Evolutionary conservation across 1,140 invertebrate genomes (phyloP).

Genomic region (Drosophila trapezifrons): DNA sequence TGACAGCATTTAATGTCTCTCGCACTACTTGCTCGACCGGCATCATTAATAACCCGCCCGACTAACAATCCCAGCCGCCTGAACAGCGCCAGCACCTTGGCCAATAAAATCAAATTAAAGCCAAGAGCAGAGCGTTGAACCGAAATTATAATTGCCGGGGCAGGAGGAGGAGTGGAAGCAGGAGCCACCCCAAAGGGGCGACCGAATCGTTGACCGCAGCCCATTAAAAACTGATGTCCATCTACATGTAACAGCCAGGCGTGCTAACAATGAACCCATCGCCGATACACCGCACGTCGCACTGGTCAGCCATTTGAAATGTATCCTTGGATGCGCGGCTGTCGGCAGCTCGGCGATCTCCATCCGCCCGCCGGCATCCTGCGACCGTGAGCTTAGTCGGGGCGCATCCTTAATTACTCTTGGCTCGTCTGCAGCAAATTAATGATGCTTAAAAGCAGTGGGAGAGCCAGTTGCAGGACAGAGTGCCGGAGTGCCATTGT

Average conservation of each 20-base stretch:
- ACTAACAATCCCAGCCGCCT: constrained; percentile 26
- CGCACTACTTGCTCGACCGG: constrained; percentile 11
- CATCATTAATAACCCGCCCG: constrained; percentile 69
- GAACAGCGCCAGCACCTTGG: constrained; percentile 52
- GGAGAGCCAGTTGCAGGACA: constrained; percentile 1
- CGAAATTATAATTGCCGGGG: constrained; percentile 38
- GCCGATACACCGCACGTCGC: constrained; percentile 18
- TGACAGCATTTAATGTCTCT: constrained; percentile 74
- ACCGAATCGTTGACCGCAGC: constrained; percentile 59
- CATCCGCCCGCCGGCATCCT: constrained; percentile 27
- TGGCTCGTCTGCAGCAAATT: constrained; percentile 64
- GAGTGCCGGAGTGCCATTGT: constrained; percentile 8
- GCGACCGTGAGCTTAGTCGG: constrained; percentile 23
- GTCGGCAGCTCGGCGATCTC: constrained; percentile 12
- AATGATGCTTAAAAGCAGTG: constrained; percentile 71
- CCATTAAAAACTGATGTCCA: constrained; percentile 64
- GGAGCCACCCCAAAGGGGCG: constrained; percentile 24
- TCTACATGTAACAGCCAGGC: constrained; percentile 6
- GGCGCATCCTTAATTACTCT: constrained; percentile 68
- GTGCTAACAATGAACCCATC: constrained; percentile 49
- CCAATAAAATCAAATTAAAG: constrained; percentile 78
- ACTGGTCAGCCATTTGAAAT: constrained; percentile 36
- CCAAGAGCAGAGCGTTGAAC: constrained; percentile 33
- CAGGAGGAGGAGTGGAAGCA: background rate
- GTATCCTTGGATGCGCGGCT: constrained; percentile 32